Base-by-base conservation (phyloP, 2,797 vertebrate species). In the Lithobates pipiens region DNA sequence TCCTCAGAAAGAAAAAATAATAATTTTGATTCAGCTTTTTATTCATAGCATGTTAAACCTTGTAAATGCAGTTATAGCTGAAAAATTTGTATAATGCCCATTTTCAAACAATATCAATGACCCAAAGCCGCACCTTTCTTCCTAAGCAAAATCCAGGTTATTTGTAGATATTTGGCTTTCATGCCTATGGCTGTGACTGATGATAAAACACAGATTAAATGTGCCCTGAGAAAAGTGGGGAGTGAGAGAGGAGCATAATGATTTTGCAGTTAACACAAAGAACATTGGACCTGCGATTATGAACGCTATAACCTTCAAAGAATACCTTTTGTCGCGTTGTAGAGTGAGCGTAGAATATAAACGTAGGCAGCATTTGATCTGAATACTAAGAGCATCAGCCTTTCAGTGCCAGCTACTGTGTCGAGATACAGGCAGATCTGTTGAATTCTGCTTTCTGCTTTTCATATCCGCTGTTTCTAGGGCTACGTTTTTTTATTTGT, bases 241-340 rank as follows among this genome's bases (percentile, higher is more conserved):
- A 71, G 63, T 71, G n/a, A 44, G 16, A 71, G 63, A 65, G 50
- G 25, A 36, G 11, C 71, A 71, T 57, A 81, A 72, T 63, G 23
- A 18, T 23, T 84, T 77, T 84, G 46, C 83, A 73, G 54, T 77
- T 77, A 73, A 73, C 76, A 67, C 57, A 5, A 70, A 50, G 61
- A 73, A 69, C 70, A 79, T 50, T 73, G 70, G 32, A 79, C 69
- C 76, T 80, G 70, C 67, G 50, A 79, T 79, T 65, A 85, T 54
- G 73, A 79, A 85, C n/a, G 77, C 77, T 85, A n/a, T 79, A 74
- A 79, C 69, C 76, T 79, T 73, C 83, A 85, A 73, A 85, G 76
- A 73, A 85, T 75, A 73, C 57, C 71, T 67, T 78, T 83, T 86
- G 71, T 76, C 27, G 57, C 75, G 83, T 70, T 67, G 75, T 76